Conservation (phyloP, 2,113 vertebrate genomes). For the Syrrhaptes paradoxus region DNA sequence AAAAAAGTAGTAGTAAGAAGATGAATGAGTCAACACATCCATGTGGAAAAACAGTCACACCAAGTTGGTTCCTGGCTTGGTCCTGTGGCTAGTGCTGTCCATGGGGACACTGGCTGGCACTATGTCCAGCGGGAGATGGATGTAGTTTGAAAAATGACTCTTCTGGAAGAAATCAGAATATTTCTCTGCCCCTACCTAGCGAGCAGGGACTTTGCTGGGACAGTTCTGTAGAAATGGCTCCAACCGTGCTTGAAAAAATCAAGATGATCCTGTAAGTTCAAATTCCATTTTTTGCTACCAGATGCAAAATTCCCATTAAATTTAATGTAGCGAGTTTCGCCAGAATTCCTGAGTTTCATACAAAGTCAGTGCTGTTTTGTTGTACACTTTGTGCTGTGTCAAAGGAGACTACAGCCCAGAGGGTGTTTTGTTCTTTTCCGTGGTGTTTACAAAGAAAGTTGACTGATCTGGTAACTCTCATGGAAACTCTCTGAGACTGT, state of each 20-base stretch:
- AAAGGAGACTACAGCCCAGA: background rate
- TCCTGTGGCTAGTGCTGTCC: background rate
- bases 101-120: background rate
- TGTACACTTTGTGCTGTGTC: background rate
- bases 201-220: background rate
- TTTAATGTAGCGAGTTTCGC: background rate
- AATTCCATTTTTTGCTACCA: background rate
- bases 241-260: background rate
- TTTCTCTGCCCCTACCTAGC: background rate
- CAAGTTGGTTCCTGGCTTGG: background rate
- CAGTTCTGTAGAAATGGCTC: background rate
- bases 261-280: background rate
- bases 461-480: constrained; percentile 32
- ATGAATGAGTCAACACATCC: background rate
- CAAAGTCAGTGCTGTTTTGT: background rate
- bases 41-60: background rate
- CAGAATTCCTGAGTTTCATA: background rate
- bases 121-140: fast-evolving
- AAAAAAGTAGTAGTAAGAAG: background rate
- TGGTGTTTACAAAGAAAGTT: constrained; percentile 46
- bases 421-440: background rate
- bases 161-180: background rate
- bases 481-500: constrained; percentile 1
- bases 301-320: background rate
- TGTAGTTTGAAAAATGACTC: background rate